These are phyloP conservation scores for Brachyhypopomus occidentalis DNA, from an alignment of 2,113 vertebrate species.

Conservation along the genomic window DNA sequence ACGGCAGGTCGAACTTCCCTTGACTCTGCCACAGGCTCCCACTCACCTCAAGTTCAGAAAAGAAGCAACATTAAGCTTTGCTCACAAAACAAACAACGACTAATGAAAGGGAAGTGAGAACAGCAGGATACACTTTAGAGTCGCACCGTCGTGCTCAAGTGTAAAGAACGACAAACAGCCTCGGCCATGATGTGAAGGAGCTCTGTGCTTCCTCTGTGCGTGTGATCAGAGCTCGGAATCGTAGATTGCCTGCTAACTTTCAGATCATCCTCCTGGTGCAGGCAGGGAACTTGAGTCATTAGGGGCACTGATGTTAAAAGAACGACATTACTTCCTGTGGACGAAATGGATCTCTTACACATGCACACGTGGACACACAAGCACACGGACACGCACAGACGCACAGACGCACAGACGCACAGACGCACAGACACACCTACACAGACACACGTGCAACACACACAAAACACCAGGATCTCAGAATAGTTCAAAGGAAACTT, in stretches of 20 bases:
- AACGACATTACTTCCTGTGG: conserved; percentile 13
- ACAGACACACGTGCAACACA: background rate
- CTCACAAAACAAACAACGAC: background rate
- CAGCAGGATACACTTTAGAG: background rate
- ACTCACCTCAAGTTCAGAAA: background rate
- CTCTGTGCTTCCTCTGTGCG: background rate
- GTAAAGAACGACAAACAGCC: background rate
- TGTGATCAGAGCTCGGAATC: conserved; percentile 7
- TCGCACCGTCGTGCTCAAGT: background rate
- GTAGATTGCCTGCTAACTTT: background rate
- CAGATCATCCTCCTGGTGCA: background rate
- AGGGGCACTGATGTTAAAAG: conserved; percentile 9
- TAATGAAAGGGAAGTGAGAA: background rate
- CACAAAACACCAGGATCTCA: background rate
- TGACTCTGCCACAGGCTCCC: background rate
- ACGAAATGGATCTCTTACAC: background rate
- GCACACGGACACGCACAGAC: no score
- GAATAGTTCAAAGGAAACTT: background rate
- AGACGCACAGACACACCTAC: no score
- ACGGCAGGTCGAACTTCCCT: background rate
- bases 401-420: no score
- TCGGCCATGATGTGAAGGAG: background rate
- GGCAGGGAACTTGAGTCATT: background rate
- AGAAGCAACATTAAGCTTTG: background rate
- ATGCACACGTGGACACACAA: background rate